These are phyloP conservation scores for Calliphora vicina DNA, from an alignment of 1,140 invertebrate species.

Conservation along the genomic window DNA sequence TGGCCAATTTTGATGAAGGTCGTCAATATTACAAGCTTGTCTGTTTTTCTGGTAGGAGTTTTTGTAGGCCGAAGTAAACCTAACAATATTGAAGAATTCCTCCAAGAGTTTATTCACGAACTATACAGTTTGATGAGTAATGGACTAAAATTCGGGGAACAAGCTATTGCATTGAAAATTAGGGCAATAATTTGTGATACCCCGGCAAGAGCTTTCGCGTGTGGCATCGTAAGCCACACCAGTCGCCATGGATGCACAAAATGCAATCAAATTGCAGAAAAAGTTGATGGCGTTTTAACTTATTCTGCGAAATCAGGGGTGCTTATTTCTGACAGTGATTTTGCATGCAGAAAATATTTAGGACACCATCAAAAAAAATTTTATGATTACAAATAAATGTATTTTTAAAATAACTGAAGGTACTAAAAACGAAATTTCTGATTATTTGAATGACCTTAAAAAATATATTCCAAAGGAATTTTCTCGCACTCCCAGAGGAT, in stretches of 20 bases:
- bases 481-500: too few species aligned
- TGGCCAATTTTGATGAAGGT: background rate
- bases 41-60: background rate
- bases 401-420: too few species aligned
- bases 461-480: too few species aligned
- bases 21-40: background rate
- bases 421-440: too few species aligned
- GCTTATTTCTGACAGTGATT: background rate
- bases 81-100: background rate
- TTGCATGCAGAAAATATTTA: background rate
- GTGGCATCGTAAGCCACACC: background rate
- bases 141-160: background rate
- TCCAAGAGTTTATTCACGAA: background rate
- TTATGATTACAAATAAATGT: too few species aligned
- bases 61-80: background rate
- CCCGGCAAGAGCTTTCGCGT: background rate
- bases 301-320: background rate
- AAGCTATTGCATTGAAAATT: background rate
- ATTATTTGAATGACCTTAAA: too few species aligned
- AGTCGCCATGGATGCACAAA: background rate
- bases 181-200: constrained; percentile 2
- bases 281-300: constrained; percentile 7
- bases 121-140: background rate
- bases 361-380: background rate
- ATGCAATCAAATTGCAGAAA: background rate